Evolutionary conservation across 1,140 invertebrate species (phyloP).

Genomic region (Bombus affinis): DNA sequence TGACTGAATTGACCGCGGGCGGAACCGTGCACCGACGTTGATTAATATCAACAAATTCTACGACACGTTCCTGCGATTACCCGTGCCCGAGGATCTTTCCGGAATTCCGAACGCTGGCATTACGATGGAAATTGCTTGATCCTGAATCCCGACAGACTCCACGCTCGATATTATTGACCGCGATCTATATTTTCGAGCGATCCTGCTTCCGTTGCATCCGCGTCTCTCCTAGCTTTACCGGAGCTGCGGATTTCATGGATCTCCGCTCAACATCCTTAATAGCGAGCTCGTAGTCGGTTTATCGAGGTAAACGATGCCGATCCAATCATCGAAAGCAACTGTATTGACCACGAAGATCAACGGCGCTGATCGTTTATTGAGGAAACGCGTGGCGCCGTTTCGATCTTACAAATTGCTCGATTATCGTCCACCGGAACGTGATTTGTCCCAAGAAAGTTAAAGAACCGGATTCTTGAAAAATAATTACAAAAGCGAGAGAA

Average conservation of each 20-base stretch:
- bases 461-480: not conserved
- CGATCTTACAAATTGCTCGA: not conserved
- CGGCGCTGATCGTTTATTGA: not conserved
- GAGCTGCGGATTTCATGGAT: not conserved
- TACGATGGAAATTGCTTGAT: slow-evolving; percentile 36
- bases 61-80: slow-evolving; percentile 55
- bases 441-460: not conserved
- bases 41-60: slow-evolving; percentile 68
- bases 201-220: slow-evolving; percentile 34
- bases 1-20: not conserved
- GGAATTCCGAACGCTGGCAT: slow-evolving; percentile 23
- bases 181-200: slow-evolving; percentile 36
- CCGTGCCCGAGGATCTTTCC: slow-evolving; percentile 18
- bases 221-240: not conserved
- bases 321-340: slow-evolving; percentile 6
- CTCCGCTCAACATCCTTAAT: not conserved
- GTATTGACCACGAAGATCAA: not conserved
- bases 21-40: slow-evolving; percentile 46
- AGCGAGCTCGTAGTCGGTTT: not conserved
- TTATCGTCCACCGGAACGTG: not conserved
- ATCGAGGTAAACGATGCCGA: slow-evolving; percentile 5
- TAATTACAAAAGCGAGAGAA: not conserved
- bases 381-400: slow-evolving; percentile 1
- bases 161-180: slow-evolving; percentile 45
- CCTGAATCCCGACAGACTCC: not conserved